Conservation (phyloP, 1,140 invertebrate genomes). For the Aphelenchoides avenae region DNA sequence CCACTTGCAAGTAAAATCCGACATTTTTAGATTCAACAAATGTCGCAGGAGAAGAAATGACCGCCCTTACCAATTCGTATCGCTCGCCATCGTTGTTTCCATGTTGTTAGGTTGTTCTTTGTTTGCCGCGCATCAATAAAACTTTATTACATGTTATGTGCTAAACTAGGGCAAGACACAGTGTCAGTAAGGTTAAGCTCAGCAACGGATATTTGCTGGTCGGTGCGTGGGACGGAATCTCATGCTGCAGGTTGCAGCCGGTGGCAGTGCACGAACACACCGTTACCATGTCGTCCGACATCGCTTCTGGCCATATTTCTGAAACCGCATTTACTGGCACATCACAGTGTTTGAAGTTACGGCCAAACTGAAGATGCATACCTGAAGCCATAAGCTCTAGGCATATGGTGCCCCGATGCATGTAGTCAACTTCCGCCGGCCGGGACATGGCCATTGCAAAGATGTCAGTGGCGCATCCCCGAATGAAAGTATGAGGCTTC, state of each 20-base stretch:
- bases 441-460: slow-evolving; percentile 36
- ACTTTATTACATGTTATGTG: no score
- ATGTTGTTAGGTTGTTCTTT: no score
- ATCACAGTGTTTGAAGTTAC: background rate
- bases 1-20: no score
- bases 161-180: no score
- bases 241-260: slow-evolving; percentile 32
- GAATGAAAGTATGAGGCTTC: slow-evolving; percentile 37
- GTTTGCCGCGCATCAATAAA: no score
- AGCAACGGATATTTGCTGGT: no score
- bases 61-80: no score
- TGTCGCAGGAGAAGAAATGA: no score
- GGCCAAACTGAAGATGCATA: background rate
- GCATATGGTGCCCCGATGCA: slow-evolving; percentile 34
- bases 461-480: slow-evolving; percentile 42
- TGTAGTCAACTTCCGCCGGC: slow-evolving; percentile 36
- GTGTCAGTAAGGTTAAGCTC: no score
- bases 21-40: no score
- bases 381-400: slow-evolving; percentile 17
- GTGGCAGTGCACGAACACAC: slow-evolving; percentile 33
- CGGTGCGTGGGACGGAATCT: no score
- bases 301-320: slow-evolving; percentile 37
- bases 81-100: no score
- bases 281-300: slow-evolving; percentile 26
- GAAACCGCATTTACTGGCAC: background rate